phyloP scores from a whole-genome alignment of 1,140 invertebrate species.

The Heliconius hermathena region DNA sequence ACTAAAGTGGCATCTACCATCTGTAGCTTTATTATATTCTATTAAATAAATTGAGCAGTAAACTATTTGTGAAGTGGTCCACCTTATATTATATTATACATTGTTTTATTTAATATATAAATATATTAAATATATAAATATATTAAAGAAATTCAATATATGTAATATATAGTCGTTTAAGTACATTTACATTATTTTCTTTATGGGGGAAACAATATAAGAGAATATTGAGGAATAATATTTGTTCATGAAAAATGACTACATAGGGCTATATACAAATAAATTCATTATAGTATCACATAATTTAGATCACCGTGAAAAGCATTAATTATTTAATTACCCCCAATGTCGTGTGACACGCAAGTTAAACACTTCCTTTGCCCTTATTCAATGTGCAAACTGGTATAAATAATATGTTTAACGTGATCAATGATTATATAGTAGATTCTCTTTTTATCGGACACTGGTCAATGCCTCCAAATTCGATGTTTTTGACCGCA shows the following conservation, averaged over 20 bases:
- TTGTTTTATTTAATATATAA: not conserved
- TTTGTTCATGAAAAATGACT: no score
- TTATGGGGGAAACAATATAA: not conserved
- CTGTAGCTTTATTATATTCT: not conserved
- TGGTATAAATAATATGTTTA: slow-evolving; percentile 66
- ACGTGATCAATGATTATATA: slow-evolving; percentile 54
- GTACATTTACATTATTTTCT: not conserved
- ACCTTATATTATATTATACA: not conserved
- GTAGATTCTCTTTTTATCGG: slow-evolving; percentile 41
- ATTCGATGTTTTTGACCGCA: slow-evolving; percentile 62
- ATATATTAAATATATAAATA: not conserved
- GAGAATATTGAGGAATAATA: no score
- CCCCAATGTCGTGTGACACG: slow-evolving; percentile 69
- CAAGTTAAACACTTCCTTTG: slow-evolving; percentile 66
- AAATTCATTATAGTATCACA: slow-evolving; percentile 21
- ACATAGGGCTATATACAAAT: not conserved
- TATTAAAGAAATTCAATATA: not conserved
- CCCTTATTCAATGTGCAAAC: slow-evolving; percentile 66
- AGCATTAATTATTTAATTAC: slow-evolving; percentile 45
- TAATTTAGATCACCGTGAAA: slow-evolving; percentile 31
- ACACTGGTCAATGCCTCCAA: slow-evolving; percentile 62
- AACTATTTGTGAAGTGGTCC: not conserved
- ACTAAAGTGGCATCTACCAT: not conserved
- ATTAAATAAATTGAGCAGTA: not conserved
- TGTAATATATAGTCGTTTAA: not conserved